Evolutionary conservation across 2,797 vertebrate genomes (phyloP).

Genomic region (Pelodytes ibericus): DNA sequence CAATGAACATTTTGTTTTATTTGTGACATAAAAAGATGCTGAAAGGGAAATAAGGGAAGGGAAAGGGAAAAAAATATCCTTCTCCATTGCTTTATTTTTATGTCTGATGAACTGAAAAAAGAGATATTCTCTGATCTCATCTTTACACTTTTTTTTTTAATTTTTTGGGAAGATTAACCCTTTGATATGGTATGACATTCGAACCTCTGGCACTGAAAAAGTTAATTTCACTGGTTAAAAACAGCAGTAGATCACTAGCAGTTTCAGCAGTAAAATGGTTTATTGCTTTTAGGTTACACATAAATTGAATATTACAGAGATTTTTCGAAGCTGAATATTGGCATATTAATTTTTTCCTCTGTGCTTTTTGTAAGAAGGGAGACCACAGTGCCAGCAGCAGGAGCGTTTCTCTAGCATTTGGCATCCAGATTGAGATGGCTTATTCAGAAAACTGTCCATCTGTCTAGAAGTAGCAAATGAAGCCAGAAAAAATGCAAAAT

Average conservation of each 20-base stretch:
- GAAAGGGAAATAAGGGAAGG: constrained; percentile 1
- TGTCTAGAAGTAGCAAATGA: constrained; percentile 32
- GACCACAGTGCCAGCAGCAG: background rate
- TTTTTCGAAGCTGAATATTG: constrained; percentile 3
- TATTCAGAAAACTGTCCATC: constrained; percentile 41
- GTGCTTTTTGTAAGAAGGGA: constrained; percentile 1
- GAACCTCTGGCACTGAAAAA: background rate
- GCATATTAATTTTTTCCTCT: constrained; percentile 2
- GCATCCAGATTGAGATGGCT: constrained; percentile 31
- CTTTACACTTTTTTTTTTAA: background rate
- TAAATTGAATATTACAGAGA: background rate
- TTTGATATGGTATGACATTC: background rate
- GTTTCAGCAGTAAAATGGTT: background rate
- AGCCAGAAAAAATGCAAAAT: constrained; percentile 45
- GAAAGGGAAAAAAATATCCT: background rate
- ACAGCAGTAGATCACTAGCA: background rate
- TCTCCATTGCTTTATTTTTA: background rate
- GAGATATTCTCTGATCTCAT: background rate
- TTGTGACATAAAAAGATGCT: constrained; percentile 23
- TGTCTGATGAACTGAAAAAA: background rate
- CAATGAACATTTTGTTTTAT: constrained; percentile 33
- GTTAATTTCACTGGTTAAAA: background rate
- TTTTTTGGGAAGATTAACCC: background rate
- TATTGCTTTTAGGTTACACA: background rate
- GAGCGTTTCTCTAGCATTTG: constrained; percentile 28